Percentiles rank a stretch among this genome's conserved stretches.
phyloP scores from a whole-genome alignment of 2,797 vertebrate genomes.

The Argentina silus region DNA sequence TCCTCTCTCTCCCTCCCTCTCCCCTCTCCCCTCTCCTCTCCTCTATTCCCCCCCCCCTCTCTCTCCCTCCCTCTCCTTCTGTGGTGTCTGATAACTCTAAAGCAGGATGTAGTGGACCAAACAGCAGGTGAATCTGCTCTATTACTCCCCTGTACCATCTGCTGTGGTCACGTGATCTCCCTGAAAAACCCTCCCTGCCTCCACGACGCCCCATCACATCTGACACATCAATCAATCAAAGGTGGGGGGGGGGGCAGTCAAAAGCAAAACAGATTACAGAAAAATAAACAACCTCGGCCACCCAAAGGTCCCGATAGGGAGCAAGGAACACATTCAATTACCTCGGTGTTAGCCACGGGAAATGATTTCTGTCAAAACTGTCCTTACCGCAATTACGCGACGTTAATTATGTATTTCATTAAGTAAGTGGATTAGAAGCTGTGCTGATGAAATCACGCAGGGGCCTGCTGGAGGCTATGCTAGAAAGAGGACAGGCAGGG shows the following conservation, averaged over 20 bases:
- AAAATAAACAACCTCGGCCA: conserved; percentile 76
- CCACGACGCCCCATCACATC: conserved; percentile 89
- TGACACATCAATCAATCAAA: conserved; percentile 94
- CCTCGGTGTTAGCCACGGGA: conserved; percentile 94
- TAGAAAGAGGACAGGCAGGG: conserved; percentile 51
- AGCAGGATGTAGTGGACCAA: conserved; percentile 81
- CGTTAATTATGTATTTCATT: conserved; percentile 99
- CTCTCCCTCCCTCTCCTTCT: conserved; percentile 49
- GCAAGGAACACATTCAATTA: conserved; percentile 96
- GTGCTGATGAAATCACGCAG: conserved; percentile 91
- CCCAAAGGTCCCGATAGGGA: conserved; percentile 88
- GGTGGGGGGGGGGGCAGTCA: conserved; percentile 18
- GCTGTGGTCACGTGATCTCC: conserved; percentile 83
- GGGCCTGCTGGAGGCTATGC: conserved; percentile 86
- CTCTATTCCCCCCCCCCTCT: neutral
- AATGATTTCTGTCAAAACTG: conserved; percentile 99
- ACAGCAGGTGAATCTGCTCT: conserved; percentile 85
- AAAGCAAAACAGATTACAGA: conserved; percentile 59
- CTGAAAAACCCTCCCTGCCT: conserved; percentile 79
- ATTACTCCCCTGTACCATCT: conserved; percentile 88
- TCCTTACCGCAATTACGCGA: conserved; percentile 96
- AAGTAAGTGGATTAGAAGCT: conserved; percentile 97
- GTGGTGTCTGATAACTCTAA: conserved; percentile 73
- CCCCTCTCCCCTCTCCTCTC: neutral
- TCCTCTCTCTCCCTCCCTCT: conserved; percentile 1